Conservation (phyloP, 2,113 vertebrate genomes). For the Jaculus jaculus region DNA sequence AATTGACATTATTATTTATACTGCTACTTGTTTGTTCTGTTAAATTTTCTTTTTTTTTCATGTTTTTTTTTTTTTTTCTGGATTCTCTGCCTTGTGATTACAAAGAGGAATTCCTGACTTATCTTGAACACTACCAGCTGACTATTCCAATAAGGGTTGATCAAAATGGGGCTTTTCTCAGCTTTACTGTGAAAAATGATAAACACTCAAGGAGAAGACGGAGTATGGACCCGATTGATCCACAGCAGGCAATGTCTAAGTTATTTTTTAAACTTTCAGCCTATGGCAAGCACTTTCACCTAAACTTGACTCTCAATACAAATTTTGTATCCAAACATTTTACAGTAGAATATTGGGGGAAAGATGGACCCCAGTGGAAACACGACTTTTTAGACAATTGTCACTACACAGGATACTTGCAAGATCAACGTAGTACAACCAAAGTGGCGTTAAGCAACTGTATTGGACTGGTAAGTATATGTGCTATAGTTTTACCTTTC, state of each 20-base stretch:
- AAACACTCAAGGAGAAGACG: conserved; percentile 92
- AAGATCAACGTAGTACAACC: conserved; percentile 91
- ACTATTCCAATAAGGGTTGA: conserved; percentile 96
- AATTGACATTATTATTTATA: conserved; percentile 75
- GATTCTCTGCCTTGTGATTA: conserved; percentile 86
- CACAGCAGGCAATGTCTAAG: conserved; percentile 89
- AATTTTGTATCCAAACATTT: conserved; percentile 97
- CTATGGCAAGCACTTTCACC: conserved; percentile 99
- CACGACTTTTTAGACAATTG: conserved; percentile 94
- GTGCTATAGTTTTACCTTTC: conserved; percentile 61
- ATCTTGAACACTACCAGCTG: conserved; percentile 98
- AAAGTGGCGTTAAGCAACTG: conserved; percentile 98
- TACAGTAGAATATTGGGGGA: conserved; percentile 98
- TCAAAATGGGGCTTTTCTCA: conserved; percentile 96
- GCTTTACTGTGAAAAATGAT: conserved; percentile 98
- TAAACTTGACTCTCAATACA: conserved; percentile 98
- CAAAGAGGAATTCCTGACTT: conserved; percentile 99
- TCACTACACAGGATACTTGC: conserved; percentile 95
- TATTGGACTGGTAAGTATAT: conserved; percentile 95
- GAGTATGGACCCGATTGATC: conserved; percentile 86
- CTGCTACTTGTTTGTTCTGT: conserved; percentile 84
- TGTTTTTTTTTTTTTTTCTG: conserved; percentile 80
- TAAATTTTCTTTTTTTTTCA: conserved; percentile 86
- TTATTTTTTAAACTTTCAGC: conserved; percentile 98
- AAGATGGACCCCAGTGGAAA: conserved; percentile 93